phyloP scores from a whole-genome alignment of 30 jellyfish, hydroid and myxozoan species.

The Kudoa iwatai region DNA sequence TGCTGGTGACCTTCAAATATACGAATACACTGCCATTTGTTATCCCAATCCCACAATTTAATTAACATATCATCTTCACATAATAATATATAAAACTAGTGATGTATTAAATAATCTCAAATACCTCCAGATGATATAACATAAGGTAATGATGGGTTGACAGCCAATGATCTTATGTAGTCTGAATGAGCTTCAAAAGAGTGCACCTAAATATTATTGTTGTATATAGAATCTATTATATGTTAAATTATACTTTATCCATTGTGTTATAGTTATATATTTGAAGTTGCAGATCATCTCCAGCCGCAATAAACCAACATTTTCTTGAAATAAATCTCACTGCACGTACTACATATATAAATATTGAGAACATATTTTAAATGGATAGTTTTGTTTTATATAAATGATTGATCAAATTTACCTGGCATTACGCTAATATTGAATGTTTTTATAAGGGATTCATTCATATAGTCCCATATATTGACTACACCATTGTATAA shows the following conservation, averaged over 20 bases:
- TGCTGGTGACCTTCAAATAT: slow-evolving; percentile 88
- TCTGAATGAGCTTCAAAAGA: slow-evolving; percentile 98
- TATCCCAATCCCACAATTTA: slow-evolving; percentile 94
- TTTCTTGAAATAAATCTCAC: slow-evolving; percentile 67
- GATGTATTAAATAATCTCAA: not conserved
- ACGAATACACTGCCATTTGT: slow-evolving; percentile 80
- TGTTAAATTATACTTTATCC: slow-evolving; percentile 49
- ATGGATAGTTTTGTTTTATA: not conserved
- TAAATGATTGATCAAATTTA: not conserved
- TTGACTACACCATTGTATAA: slow-evolving; percentile 70
- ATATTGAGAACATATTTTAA: not conserved
- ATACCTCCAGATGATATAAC: slow-evolving; percentile 66
- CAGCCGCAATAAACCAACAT: slow-evolving; percentile 70
- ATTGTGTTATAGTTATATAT: slow-evolving; percentile 65
- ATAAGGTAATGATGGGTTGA: slow-evolving; percentile 69
- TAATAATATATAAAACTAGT: not conserved
- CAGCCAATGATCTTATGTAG: slow-evolving; percentile 50
- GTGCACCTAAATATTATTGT: slow-evolving; percentile 21
- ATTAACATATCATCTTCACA: slow-evolving; percentile 71
- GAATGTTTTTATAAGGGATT: slow-evolving; percentile 46
- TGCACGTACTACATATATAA: slow-evolving; percentile 12
- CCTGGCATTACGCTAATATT: slow-evolving; percentile 83
- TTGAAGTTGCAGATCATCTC: slow-evolving; percentile 83
- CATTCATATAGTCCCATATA: slow-evolving; percentile 55
- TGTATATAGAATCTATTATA: too few species aligned